Base-by-base conservation (phyloP, 2,113 vertebrate genomes). In the Sula dactylatra region DNA sequence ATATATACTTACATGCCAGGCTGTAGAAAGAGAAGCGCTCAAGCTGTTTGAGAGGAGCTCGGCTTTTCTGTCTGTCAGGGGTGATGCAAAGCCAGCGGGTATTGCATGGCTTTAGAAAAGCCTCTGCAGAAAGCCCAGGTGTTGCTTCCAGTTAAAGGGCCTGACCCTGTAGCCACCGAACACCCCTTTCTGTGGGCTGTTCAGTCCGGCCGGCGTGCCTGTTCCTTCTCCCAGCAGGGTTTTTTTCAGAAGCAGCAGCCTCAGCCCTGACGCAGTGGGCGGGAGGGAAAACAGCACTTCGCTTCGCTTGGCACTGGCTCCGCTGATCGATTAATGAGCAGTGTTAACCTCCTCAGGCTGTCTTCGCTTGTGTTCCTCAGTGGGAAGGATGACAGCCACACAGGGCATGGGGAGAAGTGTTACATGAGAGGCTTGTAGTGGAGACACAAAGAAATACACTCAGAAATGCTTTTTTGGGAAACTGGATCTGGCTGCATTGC, bases 151-250 rank as follows among this genome's bases (percentile, higher is more conserved):
- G 52, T 45, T 19, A 25, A 72, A 80, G n/a, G 58, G 6, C 34
- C 49, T 78, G 78, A 67, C n/a, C 59, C 26, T 4, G 11, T 0
- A 13, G 20, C 49, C 11, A 2, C 13, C 13, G 44, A 55, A 16
- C 50, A 31, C 64, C 42, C 15, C 13, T 58, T 70, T 59, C 49
- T 20, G 36, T 17, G 58, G 47, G 34, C 78, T 81, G 16, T 58
- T 78, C 6, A 3, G 19, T 38, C 26, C 71, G 17, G 13, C 25
- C 2, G 2, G 36, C 0, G 0, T 45, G 76, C 25, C 44, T 45
- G 34, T n/a, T 71, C 18, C 55, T 45, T 67, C 42, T 90, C 78
- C 58, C 74, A 44, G 58, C 59, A 50, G 64, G 69, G 47, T 26
- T 52, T 49, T 55, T 69, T 36, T 40, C 52, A 21, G 27, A 38